Conservation (phyloP, 2,797 vertebrate species). For the Champsocephalus esox region DNA sequence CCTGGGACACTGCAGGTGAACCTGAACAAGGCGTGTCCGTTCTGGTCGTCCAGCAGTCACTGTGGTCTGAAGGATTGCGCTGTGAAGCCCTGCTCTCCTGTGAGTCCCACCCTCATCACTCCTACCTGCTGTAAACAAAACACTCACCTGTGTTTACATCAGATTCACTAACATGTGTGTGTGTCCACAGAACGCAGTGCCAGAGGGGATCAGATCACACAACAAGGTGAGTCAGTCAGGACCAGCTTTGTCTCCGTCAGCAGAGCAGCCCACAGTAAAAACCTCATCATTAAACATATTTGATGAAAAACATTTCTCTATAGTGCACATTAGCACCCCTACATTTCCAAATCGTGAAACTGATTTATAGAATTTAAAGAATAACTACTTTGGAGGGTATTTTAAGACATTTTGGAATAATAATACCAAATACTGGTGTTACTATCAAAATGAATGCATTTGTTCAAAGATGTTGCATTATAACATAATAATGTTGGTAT, state of each 20-base stretch:
- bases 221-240: conserved; percentile 65
- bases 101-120: conserved; percentile 77
- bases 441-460: too few relatives aligned
- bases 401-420: too few relatives aligned
- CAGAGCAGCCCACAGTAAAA: too few relatives aligned
- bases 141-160: background rate
- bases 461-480: too few relatives aligned
- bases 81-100: conserved; percentile 90
- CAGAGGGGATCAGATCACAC: conserved; percentile 88
- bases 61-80: conserved; percentile 91
- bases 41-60: conserved; percentile 88
- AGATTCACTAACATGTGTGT: conserved; percentile 15
- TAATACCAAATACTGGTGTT: too few relatives aligned
- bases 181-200: conserved; percentile 88
- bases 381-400: too few relatives aligned
- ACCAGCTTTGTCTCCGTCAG: background rate
- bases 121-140: background rate
- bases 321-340: too few relatives aligned
- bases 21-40: conserved; percentile 92
- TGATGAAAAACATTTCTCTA: too few relatives aligned
- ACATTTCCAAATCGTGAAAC: too few relatives aligned
- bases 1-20: conserved; percentile 85
- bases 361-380: too few relatives aligned
- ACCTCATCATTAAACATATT: too few relatives aligned
- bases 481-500: background rate